Conservation (phyloP, 2,888 invertebrate genomes). For the Hyalella azteca region DNA sequence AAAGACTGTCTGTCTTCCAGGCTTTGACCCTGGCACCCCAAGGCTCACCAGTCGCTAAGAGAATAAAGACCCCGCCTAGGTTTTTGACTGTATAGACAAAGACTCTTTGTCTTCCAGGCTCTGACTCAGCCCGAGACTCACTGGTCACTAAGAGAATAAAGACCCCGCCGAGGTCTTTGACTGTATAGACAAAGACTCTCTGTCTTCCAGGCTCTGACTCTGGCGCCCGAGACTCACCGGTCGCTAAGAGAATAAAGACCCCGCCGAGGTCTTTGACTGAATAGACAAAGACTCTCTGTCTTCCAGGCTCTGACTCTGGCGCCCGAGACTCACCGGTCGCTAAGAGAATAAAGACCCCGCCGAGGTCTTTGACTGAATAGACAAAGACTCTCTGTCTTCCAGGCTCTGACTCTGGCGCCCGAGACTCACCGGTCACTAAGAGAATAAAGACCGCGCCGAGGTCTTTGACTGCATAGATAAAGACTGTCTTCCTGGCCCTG, state of each 20-base stretch:
- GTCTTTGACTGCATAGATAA: no score
- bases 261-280: slow-evolving; percentile 38
- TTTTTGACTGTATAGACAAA: no score
- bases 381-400: neutral
- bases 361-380: slow-evolving; percentile 33
- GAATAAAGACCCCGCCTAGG: no score
- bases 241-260: slow-evolving; percentile 31
- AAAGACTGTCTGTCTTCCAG: neutral
- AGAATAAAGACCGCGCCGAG: no score
- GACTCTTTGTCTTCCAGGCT: no score
- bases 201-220: slow-evolving; percentile 19
- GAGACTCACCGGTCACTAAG: slow-evolving; percentile 40
- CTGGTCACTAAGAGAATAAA: slow-evolving; percentile 34
- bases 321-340: slow-evolving; percentile 37
- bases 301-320: slow-evolving; percentile 34
- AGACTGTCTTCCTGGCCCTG: no score
- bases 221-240: slow-evolving; percentile 40
- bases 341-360: slow-evolving; percentile 38
- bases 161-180: slow-evolving; percentile 39
- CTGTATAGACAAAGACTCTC: neutral
- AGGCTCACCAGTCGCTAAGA: no score
- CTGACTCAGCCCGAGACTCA: no score
- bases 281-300: neutral
- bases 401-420: slow-evolving; percentile 35
- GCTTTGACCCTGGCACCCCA: no score